Conservation (phyloP, 2,888 invertebrate species). For the Meloe dianella region DNA sequence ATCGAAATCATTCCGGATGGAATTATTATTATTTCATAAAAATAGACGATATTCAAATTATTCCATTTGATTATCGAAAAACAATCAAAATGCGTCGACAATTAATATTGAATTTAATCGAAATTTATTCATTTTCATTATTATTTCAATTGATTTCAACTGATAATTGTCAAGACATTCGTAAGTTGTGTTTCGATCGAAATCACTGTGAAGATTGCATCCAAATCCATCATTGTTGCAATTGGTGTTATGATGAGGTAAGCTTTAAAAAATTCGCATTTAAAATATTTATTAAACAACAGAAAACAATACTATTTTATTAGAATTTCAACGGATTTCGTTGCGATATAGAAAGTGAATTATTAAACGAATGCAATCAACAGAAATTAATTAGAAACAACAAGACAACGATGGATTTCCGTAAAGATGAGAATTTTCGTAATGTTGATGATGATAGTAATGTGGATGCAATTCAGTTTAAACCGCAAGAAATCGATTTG, state of each 20-base stretch:
- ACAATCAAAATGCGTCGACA: not conserved
- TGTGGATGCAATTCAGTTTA: slow-evolving; percentile 67
- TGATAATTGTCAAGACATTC: slow-evolving; percentile 2
- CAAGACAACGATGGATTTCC: slow-evolving; percentile 24
- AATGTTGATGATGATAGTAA: slow-evolving; percentile 61
- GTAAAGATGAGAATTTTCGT: slow-evolving; percentile 60
- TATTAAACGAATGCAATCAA: slow-evolving; percentile 28
- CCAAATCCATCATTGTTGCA: slow-evolving; percentile 42
- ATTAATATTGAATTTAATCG: not conserved
- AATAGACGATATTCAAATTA: too few species aligned
- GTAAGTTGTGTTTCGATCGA: slow-evolving; percentile 36
- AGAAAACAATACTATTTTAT: too few species aligned
- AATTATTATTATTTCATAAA: not conserved
- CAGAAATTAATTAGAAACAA: slow-evolving; percentile 36
- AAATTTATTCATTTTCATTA: not conserved
- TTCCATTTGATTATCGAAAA: too few species aligned
- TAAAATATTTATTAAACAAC: too few species aligned
- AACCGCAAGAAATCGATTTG: slow-evolving; percentile 68
- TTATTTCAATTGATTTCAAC: not conserved
- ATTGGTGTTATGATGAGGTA: slow-evolving; percentile 49
- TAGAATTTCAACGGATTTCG: slow-evolving; percentile 34
- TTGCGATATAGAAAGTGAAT: slow-evolving; percentile 36
- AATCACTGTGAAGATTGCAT: slow-evolving; percentile 45
- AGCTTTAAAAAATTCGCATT: too few species aligned
- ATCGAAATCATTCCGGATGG: not conserved